phyloP scores from a whole-genome alignment of 1,140 invertebrate genomes.

The Cephus cinctus region DNA sequence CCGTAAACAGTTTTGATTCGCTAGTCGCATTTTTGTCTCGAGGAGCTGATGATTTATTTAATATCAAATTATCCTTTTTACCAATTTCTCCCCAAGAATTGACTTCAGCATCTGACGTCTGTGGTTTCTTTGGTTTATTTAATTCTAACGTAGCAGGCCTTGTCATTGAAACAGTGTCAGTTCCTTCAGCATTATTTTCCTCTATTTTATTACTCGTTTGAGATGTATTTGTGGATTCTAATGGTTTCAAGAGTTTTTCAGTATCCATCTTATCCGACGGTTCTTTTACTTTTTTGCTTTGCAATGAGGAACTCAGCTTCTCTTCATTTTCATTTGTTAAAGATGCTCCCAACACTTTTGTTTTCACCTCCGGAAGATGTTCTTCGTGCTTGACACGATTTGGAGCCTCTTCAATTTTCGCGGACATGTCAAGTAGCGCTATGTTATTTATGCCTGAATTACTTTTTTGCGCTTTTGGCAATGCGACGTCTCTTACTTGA shows the following conservation, averaged over 20 bases:
- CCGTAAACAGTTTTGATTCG: constrained; percentile 1
- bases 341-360: too few species aligned
- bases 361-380: too few species aligned
- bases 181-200: neutral
- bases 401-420: too few species aligned
- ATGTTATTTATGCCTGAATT: too few species aligned
- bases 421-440: too few species aligned
- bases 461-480: too few species aligned
- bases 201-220: neutral
- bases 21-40: neutral
- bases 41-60: neutral
- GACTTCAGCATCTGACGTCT: neutral
- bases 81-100: constrained; percentile 6
- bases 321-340: too few species aligned
- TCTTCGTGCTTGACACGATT: too few species aligned
- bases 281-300: neutral
- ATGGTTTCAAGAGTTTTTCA: neutral
- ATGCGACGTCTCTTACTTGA: too few species aligned
- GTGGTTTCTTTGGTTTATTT: neutral
- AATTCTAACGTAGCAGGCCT: neutral
- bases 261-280: neutral
- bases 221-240: neutral
- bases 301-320: too few species aligned
- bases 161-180: neutral
- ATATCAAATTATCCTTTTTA: neutral